Evolutionary conservation across 1,140 invertebrate genomes (phyloP), one percentile per base, ranked within the genome.

Genomic region (Drosophila cardini): DNA sequence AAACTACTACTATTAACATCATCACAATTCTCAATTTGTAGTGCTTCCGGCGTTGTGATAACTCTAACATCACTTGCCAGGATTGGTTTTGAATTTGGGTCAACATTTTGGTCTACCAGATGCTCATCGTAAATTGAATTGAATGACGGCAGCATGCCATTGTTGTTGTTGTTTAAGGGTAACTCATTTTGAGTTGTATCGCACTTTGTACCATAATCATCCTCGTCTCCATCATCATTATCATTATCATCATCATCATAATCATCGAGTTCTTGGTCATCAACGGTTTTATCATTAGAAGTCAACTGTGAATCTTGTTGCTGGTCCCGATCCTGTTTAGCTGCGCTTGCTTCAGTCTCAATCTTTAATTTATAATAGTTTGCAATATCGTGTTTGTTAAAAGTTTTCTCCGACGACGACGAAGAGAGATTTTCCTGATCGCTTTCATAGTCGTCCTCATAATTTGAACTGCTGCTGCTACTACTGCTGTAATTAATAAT

Each of bases 401-500:
- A 42, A 43, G 16, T 15, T 50, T 38, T 50, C 7, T 43, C 30
- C 8, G 30, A 16, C 15, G 42, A 46, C 42, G 42, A 46, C 42
- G 18, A 34, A 2, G 21, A 48, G 21, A 50, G 9, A 10, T 13
- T 26, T 43, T 40, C 40, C 34, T 42, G 21, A 18, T 84, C 84
- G 34, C 65, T 75, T 21, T 81, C 21, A 26, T 26, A 68, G 7
- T 72, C 73, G 15, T 72, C 78, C 16, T 79, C 72, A 56, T 43
- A 78, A 55, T 73, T 83, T 18, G 85, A 90, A 57, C 79, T 90
- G 43, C 80, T 86, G 42, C 81, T 90, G n/a, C 79, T 90, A 40
- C 80, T 86, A 36, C 81, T 90, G n/a, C 85, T 91, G 36, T 84
- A 84, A 63, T 91, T 74, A 15, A 91, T 40, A 34, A 90, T 72